These are phyloP conservation scores for Osmoderma eremita DNA, from an alignment of 2,888 invertebrate species.

Conservation along the genomic window DNA sequence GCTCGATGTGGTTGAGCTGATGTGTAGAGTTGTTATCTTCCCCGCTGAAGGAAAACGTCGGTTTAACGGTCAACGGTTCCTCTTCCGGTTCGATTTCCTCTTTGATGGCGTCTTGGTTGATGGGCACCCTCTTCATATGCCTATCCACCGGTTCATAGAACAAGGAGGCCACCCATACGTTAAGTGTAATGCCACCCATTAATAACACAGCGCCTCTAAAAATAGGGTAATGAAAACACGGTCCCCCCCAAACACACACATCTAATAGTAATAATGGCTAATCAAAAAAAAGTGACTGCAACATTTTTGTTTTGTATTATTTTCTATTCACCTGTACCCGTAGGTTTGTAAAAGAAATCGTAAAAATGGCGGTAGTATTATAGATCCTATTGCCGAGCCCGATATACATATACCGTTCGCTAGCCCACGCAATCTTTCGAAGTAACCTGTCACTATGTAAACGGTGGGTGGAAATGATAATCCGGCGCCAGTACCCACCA, in stretches of 20 bases:
- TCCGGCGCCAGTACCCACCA: conserved; percentile 86
- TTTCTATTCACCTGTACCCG: conserved; percentile 73
- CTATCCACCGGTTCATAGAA: conserved; percentile 86
- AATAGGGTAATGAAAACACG: conserved; percentile 51
- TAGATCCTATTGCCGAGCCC: conserved; percentile 86
- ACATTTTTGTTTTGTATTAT: conserved; percentile 2
- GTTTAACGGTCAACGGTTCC: conserved; percentile 54
- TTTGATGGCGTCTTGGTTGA: conserved; percentile 58
- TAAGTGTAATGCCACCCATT: conserved; percentile 83
- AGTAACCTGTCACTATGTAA: conserved; percentile 89
- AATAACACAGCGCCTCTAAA: conserved; percentile 81
- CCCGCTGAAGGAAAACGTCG: conserved; percentile 60
- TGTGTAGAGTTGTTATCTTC: conserved; percentile 59
- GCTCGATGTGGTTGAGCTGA: conserved; percentile 58
- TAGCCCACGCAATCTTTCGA: conserved; percentile 79
- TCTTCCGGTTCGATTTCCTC: conserved; percentile 61
- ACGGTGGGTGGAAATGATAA: conserved; percentile 89
- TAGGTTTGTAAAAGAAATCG: conserved; percentile 76
- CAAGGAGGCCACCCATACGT: conserved; percentile 85
- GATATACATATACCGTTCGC: conserved; percentile 91
- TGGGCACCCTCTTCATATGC: conserved; percentile 77
- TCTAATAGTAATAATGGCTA: conserved; percentile 3
- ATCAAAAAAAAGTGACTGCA: conserved; percentile 49
- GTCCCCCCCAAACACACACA: conserved; percentile 2
- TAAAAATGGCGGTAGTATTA: conserved; percentile 83